Evolutionary conservation across 2,113 vertebrate species (phyloP).

Genomic region (Coreoperca whiteheadi): DNA sequence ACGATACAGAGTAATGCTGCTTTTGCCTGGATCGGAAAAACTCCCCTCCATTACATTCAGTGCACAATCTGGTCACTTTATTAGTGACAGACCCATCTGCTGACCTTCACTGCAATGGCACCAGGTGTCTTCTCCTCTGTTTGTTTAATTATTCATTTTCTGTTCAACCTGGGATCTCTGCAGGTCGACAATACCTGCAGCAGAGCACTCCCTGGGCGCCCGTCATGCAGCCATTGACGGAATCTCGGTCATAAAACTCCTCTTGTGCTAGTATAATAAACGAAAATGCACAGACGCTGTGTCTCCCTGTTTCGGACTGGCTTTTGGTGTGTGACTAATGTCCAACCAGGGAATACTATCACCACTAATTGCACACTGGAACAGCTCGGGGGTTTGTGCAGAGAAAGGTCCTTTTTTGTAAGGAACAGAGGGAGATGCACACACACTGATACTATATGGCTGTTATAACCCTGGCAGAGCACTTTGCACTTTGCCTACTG

Average conservation of each 20-base stretch:
- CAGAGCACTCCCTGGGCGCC: conserved; percentile 61
- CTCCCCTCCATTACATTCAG: conserved; percentile 30
- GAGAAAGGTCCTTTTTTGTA: conserved; percentile 11
- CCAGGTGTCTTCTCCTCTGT: conserved; percentile 74
- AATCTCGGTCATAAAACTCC: conserved; percentile 56
- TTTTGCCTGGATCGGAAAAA: conserved; percentile 23
- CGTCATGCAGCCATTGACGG: conserved; percentile 50
- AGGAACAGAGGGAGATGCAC: conserved; percentile 33
- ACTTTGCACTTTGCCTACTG: conserved; percentile 47
- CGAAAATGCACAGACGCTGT: conserved; percentile 32
- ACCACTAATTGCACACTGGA: conserved; percentile 63
- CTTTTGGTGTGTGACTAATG: conserved; percentile 56
- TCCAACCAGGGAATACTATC: conserved; percentile 66
- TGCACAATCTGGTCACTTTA: conserved; percentile 43
- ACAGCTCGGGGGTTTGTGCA: conserved; percentile 56
- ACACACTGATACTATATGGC: conserved; percentile 26
- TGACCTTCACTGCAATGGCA: conserved; percentile 69
- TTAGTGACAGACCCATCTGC: conserved; percentile 63
- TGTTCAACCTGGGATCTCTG: conserved; percentile 59
- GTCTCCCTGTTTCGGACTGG: conserved; percentile 22
- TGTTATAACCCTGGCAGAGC: conserved; percentile 49
- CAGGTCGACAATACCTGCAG: conserved; percentile 55
- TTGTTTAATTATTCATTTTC: conserved; percentile 79
- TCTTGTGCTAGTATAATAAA: conserved; percentile 59
- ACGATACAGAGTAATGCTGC: conserved; percentile 18